A percentile compares a stretch with the other conserved stretches of the same genome.
Conservation (phyloP, 2,888 invertebrate genomes). For the Drosophila pseudotakahashii region DNA sequence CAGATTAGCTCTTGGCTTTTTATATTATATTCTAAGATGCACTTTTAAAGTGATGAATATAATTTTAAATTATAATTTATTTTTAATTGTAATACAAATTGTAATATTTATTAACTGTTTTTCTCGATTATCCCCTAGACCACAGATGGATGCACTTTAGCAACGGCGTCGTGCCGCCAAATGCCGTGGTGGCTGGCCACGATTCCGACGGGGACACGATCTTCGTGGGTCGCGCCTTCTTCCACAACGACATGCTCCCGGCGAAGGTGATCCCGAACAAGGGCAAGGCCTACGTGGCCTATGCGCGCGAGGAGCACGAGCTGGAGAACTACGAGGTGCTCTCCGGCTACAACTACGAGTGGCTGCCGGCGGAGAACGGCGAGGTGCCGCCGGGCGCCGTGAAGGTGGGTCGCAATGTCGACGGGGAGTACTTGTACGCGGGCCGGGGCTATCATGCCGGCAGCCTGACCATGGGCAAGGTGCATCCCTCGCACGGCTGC, state of each 20-base stretch:
- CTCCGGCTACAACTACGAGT: slow-evolving; percentile 87
- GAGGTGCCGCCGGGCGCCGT: slow-evolving; percentile 88
- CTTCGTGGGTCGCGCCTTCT: slow-evolving; percentile 89
- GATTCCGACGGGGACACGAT: slow-evolving; percentile 90
- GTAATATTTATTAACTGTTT: too few species aligned
- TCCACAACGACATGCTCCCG: slow-evolving; percentile 87
- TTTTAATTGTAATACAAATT: too few species aligned
- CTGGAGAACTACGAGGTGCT: slow-evolving; percentile 89
- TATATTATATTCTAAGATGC: too few species aligned
- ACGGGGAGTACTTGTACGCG: slow-evolving; percentile 88
- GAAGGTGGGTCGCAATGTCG: slow-evolving; percentile 87
- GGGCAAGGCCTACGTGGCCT: slow-evolving; percentile 87
- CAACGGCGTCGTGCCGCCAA: slow-evolving; percentile 64
- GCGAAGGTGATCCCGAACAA: slow-evolving; percentile 87
- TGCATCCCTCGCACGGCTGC: slow-evolving; percentile 85
- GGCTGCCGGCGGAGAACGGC: slow-evolving; percentile 88
- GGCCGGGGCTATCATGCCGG: slow-evolving; percentile 89
- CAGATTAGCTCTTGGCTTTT: too few species aligned
- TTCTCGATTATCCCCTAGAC: slow-evolving; percentile 10
- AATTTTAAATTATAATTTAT: too few species aligned
- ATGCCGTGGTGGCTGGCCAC: slow-evolving; percentile 87
- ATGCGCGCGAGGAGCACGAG: slow-evolving; percentile 87
- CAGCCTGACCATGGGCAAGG: slow-evolving; percentile 89
- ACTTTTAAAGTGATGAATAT: too few species aligned
- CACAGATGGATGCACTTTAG: slow-evolving; percentile 85